Base-by-base conservation (phyloP, 2,888 invertebrate genomes). In the Pachydiplax longipennis region DNA sequence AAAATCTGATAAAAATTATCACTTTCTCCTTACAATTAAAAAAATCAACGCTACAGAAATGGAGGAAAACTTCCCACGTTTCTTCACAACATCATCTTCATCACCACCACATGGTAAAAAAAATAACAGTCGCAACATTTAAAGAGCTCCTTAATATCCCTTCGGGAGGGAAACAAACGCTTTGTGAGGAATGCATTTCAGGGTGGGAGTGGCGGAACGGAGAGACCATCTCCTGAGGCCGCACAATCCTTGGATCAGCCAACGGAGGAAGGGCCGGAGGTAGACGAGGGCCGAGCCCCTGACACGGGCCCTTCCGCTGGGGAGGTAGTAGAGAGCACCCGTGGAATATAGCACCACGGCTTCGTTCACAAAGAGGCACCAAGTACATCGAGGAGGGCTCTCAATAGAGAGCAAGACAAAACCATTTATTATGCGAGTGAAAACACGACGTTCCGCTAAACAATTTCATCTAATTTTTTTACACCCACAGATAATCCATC, bases 301-400 rank as follows among this genome's bases (percentile, higher is more conserved):
- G 61, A 53, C 35, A n/a, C 58, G 61, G 87, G 87, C 40, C 87
- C 87, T 31, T 87, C 37, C 61, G 58, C 87, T 61, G 87, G 87
- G 87, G 87, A 87, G 87, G 87, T 87, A 87, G 87, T 87, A 87
- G 61, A 87, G 87, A 87, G 87, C 87, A 61, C 61, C 37, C 37
- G 87, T 87, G 87, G 87, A 58, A 37, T 53, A 53, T 25, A 58
- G 22, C 53, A 87, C 87, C 87, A 87, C 87, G 35, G 31, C 48
- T 58, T 58, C 83, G 87, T 87, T 58, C 87, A 35, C 37, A 22
- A 87, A 58, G 87, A 87, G 87, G 87, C 87, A 87, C 87, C 58
- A 25, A 53, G 15, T n/a, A 87, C 13, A 61, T 61, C 37, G 37
- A 87, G 61, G 35, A 87, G 37, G n/a, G 35, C 87, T 15, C 61